Percentiles rank a stretch among this genome's conserved stretches.
phyloP scores from a whole-genome alignment of 2,888 invertebrate genomes.

The Melipona beecheii region DNA sequence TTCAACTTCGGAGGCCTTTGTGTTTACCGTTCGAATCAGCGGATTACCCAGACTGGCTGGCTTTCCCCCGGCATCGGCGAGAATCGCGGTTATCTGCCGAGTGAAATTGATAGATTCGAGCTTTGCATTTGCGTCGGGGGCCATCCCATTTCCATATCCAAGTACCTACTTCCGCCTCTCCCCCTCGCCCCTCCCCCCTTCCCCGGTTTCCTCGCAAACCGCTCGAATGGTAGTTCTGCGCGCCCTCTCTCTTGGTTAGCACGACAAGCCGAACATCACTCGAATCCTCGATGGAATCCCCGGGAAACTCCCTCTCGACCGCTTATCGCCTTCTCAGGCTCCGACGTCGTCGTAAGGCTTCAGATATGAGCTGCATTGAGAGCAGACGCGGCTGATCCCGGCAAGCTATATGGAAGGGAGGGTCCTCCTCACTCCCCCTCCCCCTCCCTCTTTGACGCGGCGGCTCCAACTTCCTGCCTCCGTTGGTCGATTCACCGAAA shows the following conservation, averaged over 20 bases:
- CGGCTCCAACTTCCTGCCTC: conserved; percentile 38
- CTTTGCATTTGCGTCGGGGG: conserved; percentile 73
- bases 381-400: conserved; percentile 71
- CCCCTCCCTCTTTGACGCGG: too few species aligned
- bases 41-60: conserved; percentile 76
- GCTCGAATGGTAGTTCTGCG: conserved; percentile 67
- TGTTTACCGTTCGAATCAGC: conserved; percentile 80
- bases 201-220: conserved; percentile 60
- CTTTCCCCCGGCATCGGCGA: conserved; percentile 45
- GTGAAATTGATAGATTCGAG: conserved; percentile 82
- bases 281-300: conserved; percentile 71
- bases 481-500: conserved; percentile 51
- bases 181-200: conserved; percentile 10
- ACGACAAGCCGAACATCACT: conserved; percentile 75
- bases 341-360: conserved; percentile 68
- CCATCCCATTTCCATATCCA: conserved; percentile 78
- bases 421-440: not conserved
- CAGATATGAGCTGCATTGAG: conserved; percentile 73
- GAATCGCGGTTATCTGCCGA: conserved; percentile 65
- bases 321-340: conserved; percentile 70
- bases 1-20: conserved; percentile 71
- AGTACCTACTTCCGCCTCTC: conserved; percentile 76
- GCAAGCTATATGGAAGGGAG: not conserved
- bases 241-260: conserved; percentile 64
- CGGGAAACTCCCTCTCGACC: conserved; percentile 65